Conservation (phyloP, 2,113 vertebrate genomes). For the Ochotona princeps region DNA sequence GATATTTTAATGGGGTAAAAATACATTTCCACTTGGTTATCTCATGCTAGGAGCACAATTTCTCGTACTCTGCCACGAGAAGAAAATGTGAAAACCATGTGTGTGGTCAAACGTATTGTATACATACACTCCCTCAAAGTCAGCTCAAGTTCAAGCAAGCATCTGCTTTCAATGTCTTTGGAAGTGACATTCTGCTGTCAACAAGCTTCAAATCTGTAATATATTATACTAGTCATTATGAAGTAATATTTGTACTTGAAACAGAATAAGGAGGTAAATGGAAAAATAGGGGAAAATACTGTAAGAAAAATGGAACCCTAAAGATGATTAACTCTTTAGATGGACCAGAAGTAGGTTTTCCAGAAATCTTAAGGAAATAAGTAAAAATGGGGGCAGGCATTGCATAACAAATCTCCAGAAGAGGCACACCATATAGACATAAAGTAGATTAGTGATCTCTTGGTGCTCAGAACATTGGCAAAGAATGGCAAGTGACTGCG, state of each 20-base stretch:
- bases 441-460: not conserved
- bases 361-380: conserved; percentile 44
- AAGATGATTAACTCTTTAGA: conserved; percentile 38
- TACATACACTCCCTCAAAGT: conserved; percentile 16
- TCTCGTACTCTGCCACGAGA: conserved; percentile 27
- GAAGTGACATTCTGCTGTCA: conserved; percentile 58
- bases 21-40: conserved; percentile 7
- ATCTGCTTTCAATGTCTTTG: conserved; percentile 43
- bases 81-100: conserved; percentile 45
- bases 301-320: conserved; percentile 52
- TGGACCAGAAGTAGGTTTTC: conserved; percentile 25
- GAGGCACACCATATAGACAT: not conserved
- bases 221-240: conserved; percentile 15
- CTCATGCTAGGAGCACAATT: conserved; percentile 1
- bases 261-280: conserved; percentile 39
- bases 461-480: no score
- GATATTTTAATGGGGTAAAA: no score
- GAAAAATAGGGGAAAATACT: conserved; percentile 55
- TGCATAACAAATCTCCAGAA: conserved; percentile 27
- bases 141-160: conserved; percentile 38
- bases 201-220: conserved; percentile 46
- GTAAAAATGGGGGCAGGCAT: not conserved
- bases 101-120: conserved; percentile 41
- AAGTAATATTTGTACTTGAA: conserved; percentile 47
- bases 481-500: not conserved